Base-by-base conservation (phyloP, 2,113 vertebrate genomes). In the Pseudorhombus dupliciocellatus region DNA sequence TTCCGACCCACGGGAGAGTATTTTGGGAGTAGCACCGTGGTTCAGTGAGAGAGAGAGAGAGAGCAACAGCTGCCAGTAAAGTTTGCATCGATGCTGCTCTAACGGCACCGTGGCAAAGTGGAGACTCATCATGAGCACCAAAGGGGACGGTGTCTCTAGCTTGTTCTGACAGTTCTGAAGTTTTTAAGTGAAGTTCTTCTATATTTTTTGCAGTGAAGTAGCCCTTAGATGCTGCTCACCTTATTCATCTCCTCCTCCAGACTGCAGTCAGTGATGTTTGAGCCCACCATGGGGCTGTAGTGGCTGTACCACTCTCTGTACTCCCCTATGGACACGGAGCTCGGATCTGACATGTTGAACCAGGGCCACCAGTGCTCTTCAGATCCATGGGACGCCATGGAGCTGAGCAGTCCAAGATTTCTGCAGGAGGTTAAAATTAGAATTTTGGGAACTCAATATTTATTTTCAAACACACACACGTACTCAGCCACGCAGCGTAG, bases 401-500 rank as follows among this genome's bases (percentile, higher is more conserved):
- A 24, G 51, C 69, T 85, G 24, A 94, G 80, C 16, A 82, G 61
- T 14, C 70, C 88, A 40, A 93, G 79, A 76, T 94, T 94, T 51
- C 93, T 94, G 60, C 14, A 73, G 55, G 24, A 55, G 22, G 51
- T 11, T 22, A 3, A 51, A 11, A 22, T 34, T 34, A 53, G 16
- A 24, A n/a, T n/a, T n/a, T n/a, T n/a, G 18, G 15, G 16, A 48
- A 11, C 7, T 22, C 9, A 22, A 25, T 31, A 75, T 40, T 40
- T 7, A 68, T 10, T 24, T 40, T 16, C 40, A 37, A 2, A 30
- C 42, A 60, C 54, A 55, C 20, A 60, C 2, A 56, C 42, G 69
- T 96, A 98, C 97, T 95, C 91, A 72, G 95, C 90, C 69, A 99
- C 94, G 9, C 98, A 99, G 84, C 93, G 93, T 75, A 96, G 91